A percentile compares a stretch with the other conserved stretches of the same genome.
These are phyloP conservation scores for Orestias chungarensis DNA, from an alignment of 2,797 vertebrate genomes.

Conservation along the genomic window DNA sequence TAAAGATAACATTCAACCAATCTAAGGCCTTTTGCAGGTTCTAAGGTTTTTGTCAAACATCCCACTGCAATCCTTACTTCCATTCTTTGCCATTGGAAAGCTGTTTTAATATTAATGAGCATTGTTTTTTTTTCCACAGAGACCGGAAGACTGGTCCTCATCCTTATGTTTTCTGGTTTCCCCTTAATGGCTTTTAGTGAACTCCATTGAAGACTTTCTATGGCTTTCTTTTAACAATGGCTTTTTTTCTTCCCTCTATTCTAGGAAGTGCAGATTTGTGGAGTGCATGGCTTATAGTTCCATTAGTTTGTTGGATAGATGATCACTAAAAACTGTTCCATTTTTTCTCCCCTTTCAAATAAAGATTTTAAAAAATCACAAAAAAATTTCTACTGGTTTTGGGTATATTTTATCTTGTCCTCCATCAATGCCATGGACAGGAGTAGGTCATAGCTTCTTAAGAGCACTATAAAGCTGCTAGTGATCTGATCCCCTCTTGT, in stretches of 20 bases:
- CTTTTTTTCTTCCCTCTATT: background rate
- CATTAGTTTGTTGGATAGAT: background rate
- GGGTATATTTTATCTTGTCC: slow-evolving; percentile 2
- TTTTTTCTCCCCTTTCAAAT: accelerated
- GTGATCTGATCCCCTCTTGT: slow-evolving; percentile 67
- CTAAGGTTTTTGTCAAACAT: too few species aligned
- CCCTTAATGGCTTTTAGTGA: background rate
- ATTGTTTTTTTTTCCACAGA: background rate
- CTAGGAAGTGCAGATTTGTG: background rate
- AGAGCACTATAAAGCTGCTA: slow-evolving; percentile 61
- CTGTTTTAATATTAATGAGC: too few species aligned
- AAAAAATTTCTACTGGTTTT: background rate
- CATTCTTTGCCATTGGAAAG: too few species aligned
- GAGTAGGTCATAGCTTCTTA: slow-evolving; percentile 65
- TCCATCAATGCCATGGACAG: slow-evolving; percentile 59
- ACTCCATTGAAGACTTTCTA: background rate
- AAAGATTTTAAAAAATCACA: background rate
- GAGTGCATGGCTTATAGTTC: background rate
- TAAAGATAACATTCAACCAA: too few species aligned
- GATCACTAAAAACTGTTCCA: background rate
- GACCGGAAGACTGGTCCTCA: too few species aligned
- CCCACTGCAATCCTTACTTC: too few species aligned
- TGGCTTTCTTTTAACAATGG: background rate
- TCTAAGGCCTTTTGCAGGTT: too few species aligned
- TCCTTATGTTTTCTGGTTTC: background rate